Evolutionary conservation across 23 tunicate species (phyloP).

Genomic region (Trididemnum nubilum): DNA sequence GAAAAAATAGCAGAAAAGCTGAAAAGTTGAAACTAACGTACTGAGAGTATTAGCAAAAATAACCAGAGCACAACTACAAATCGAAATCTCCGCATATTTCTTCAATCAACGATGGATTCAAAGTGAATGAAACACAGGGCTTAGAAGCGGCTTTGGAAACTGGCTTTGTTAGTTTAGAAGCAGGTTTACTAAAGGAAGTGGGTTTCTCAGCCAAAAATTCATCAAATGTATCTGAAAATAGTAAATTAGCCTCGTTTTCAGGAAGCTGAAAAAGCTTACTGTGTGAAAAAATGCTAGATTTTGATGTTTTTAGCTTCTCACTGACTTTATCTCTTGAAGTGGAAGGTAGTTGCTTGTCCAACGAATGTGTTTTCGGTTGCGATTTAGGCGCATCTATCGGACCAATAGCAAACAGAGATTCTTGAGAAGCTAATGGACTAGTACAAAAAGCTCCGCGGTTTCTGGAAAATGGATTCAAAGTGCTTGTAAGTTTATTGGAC

Average conservation of each 20-base stretch:
- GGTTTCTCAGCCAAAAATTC: neutral
- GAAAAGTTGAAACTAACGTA: too few species aligned
- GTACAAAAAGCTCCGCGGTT: neutral
- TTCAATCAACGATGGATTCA: slow-evolving; percentile 31
- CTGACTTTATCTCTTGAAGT: neutral
- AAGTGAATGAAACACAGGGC: slow-evolving; percentile 15
- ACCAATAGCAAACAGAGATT: slow-evolving; percentile 20
- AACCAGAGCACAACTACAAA: too few species aligned
- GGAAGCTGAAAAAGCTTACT: slow-evolving; percentile 21
- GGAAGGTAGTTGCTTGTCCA: neutral
- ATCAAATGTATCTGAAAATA: neutral
- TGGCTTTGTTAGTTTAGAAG: neutral
- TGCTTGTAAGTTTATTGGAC: neutral
- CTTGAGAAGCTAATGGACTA: slow-evolving; percentile 8
- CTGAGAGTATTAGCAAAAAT: too few species aligned
- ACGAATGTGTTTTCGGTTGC: neutral
- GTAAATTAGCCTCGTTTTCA: slow-evolving; percentile 11
- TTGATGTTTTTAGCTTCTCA: neutral
- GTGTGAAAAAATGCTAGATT: neutral
- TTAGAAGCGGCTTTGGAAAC: neutral
- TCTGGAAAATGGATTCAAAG: neutral
- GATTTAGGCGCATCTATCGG: neutral
- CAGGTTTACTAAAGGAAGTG: neutral
- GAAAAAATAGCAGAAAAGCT: too few species aligned
- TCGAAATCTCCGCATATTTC: slow-evolving; percentile 43